Evolutionary conservation across 2,888 invertebrate species (phyloP).

Genomic region (Ctenicera cuprea): DNA sequence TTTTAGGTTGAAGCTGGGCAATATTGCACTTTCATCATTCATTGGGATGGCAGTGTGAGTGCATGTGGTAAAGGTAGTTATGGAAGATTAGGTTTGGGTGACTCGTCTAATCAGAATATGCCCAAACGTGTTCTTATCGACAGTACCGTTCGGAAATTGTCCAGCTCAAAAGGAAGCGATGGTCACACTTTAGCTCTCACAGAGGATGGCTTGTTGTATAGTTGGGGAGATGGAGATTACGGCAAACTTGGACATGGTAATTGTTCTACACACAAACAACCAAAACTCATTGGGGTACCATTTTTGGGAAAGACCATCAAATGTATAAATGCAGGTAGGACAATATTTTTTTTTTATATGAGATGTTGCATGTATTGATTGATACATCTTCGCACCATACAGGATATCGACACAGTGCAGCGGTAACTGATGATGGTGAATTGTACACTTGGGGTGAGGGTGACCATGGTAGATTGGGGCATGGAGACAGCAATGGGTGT

Average conservation of each 20-base stretch:
- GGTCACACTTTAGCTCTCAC: conserved; percentile 76
- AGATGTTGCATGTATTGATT: too few species aligned
- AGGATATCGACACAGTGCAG: conserved; percentile 76
- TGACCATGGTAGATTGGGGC: conserved; percentile 76
- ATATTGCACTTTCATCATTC: conserved; percentile 79
- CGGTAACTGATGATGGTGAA: conserved; percentile 75
- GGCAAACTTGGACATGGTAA: conserved; percentile 77
- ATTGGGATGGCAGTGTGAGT: conserved; percentile 76
- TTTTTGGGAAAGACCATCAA: conserved; percentile 72
- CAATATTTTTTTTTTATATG: too few species aligned
- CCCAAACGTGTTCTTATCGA: conserved; percentile 76
- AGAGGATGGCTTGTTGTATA: conserved; percentile 74
- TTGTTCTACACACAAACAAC: conserved; percentile 74
- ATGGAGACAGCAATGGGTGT: conserved; percentile 77
- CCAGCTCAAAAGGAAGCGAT: conserved; percentile 77
- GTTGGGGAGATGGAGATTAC: conserved; percentile 78
- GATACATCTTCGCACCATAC: conserved; percentile 48
- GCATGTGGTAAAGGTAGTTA: conserved; percentile 80
- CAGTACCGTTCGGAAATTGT: conserved; percentile 73
- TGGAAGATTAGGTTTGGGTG: conserved; percentile 79
- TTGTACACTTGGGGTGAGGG: conserved; percentile 78
- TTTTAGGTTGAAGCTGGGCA: conserved; percentile 78
- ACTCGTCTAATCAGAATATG: conserved; percentile 77
- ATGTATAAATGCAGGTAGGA: conserved; percentile 74
- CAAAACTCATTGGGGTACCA: conserved; percentile 74